Evolutionary conservation across 2,888 invertebrate genomes (phyloP).

Genomic region (Ariolimax columbianus): DNA sequence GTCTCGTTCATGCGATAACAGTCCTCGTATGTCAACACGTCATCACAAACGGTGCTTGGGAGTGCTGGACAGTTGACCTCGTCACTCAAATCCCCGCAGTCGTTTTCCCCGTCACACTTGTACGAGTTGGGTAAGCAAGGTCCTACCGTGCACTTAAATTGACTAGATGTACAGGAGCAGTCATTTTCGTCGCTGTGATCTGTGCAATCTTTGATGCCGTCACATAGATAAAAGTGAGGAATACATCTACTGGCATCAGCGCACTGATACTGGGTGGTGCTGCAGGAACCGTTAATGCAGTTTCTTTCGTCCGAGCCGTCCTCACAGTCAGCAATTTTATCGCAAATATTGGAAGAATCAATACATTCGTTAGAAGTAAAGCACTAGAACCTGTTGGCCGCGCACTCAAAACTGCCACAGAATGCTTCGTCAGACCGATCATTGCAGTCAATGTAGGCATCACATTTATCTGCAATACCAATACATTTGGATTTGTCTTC

Average conservation of each 20-base stretch:
- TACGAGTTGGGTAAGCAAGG: not conserved
- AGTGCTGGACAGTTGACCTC: constrained; percentile 4
- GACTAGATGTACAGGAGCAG: not conserved
- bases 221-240: not conserved
- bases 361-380: constrained; percentile 2
- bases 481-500: too few species aligned
- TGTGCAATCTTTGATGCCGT: not conserved
- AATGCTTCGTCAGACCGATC: too few species aligned
- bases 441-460: not conserved
- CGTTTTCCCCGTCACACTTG: constrained; percentile 23
- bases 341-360: not conserved
- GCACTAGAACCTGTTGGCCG: too few species aligned
- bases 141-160: constrained; percentile 23
- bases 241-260: constrained; percentile 8
- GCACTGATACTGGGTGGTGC: not conserved
- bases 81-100: too few species aligned
- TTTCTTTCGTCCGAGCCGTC: constrained; percentile 13
- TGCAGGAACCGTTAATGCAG: not conserved
- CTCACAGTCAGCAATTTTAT: not conserved
- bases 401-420: too few species aligned
- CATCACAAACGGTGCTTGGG: not conserved
- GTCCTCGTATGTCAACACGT: constrained; percentile 16
- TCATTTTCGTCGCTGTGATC: constrained; percentile 5
- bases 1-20: constrained; percentile 6
- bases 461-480: too few species aligned